Percentiles rank a stretch among this genome's conserved stretches.
Evolutionary conservation across 2,888 invertebrate genomes (phyloP).

Genomic region (Tipula vernalis): DNA sequence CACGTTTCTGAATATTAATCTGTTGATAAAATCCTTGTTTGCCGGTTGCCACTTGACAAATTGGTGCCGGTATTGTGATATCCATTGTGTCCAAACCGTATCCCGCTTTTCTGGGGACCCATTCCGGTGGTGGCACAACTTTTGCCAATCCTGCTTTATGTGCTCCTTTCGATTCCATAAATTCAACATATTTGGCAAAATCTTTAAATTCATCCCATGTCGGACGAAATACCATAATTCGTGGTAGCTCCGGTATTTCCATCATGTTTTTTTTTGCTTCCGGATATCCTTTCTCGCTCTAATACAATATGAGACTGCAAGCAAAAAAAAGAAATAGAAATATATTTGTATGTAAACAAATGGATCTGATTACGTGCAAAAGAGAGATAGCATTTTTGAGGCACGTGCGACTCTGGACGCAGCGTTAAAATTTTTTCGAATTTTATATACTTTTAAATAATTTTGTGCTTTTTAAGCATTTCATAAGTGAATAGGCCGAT

Average conservation of each 20-base stretch:
- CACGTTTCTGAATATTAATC: slow-evolving; percentile 90
- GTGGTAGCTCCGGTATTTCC: slow-evolving; percentile 18
- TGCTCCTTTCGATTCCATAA: slow-evolving; percentile 88
- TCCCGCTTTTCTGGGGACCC: slow-evolving; percentile 77
- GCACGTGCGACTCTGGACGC: background rate
- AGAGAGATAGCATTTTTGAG: background rate
- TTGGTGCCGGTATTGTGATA: slow-evolving; percentile 84
- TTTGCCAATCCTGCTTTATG: slow-evolving; percentile 93
- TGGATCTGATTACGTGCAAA: background rate
- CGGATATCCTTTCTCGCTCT: background rate
- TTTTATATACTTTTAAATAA: background rate
- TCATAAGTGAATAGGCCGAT: background rate
- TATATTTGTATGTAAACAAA: background rate
- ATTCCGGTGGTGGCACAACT: slow-evolving; percentile 92
- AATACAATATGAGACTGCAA: background rate
- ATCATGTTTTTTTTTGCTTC: background rate
- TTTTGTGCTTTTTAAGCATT: background rate
- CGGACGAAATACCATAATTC: slow-evolving; percentile 63
- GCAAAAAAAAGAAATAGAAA: background rate
- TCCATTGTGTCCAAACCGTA: slow-evolving; percentile 56
- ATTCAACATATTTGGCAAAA: slow-evolving; percentile 78
- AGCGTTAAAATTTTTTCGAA: background rate
- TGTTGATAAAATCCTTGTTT: slow-evolving; percentile 94
- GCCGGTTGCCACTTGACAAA: slow-evolving; percentile 88
- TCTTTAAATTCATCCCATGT: slow-evolving; percentile 96